Conservation (phyloP, 2,113 vertebrate genomes). For the Scortum barcoo region DNA sequence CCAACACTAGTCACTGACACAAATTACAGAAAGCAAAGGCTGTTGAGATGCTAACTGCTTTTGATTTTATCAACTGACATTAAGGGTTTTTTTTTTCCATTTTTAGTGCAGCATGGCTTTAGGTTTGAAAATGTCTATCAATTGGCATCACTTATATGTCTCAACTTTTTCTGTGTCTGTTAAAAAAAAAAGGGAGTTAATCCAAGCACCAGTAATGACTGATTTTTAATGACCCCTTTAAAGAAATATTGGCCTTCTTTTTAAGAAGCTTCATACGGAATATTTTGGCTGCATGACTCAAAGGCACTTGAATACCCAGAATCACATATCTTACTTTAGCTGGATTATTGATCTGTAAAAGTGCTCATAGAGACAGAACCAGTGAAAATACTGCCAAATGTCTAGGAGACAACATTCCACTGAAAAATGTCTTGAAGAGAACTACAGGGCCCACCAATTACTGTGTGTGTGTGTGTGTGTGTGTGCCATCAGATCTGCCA, state of each 20-base stretch:
- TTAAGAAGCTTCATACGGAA: not conserved
- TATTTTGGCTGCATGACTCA: not conserved
- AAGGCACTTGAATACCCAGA: not conserved
- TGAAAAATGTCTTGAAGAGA: not conserved
- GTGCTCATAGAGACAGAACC: not conserved
- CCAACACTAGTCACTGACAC: not conserved
- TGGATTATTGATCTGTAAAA: constrained; percentile 20
- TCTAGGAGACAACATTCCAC: constrained; percentile 1
- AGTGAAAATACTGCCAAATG: constrained; percentile 13
- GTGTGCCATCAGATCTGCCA: not conserved
- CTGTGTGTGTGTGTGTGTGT: not conserved
- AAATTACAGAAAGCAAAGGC: not conserved
- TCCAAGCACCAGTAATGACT: not conserved
- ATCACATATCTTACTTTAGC: not conserved
- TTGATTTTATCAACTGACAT: not conserved
- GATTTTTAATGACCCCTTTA: not conserved
- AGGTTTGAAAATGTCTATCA: not conserved
- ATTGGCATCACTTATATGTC: no score
- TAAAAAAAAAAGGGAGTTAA: not conserved
- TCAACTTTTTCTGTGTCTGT: no score
- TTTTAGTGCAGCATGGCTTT: not conserved
- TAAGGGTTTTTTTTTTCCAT: no score
- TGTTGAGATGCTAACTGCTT: not conserved
- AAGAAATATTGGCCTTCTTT: not conserved
- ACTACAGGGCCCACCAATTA: not conserved